Evolutionary conservation across 2,113 vertebrate species (phyloP).

Genomic region (Rutilus rutilus): DNA sequence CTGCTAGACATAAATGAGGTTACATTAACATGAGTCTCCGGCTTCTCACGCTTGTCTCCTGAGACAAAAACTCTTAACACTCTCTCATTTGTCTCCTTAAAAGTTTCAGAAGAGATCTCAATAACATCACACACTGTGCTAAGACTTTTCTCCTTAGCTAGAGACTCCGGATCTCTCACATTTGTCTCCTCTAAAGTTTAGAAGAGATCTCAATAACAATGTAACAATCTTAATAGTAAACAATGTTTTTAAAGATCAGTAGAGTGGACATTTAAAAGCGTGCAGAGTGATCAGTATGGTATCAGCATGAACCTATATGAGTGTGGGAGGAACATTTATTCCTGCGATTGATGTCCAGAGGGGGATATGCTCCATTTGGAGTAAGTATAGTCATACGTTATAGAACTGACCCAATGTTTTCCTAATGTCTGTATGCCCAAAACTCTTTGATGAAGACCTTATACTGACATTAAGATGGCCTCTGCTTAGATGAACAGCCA

Average conservation of each 20-base stretch:
- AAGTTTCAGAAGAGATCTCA: no score
- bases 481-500: slow-evolving; percentile 65
- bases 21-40: no score
- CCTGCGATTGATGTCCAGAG: slow-evolving; percentile 64
- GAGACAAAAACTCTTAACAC: no score
- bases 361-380: slow-evolving; percentile 2
- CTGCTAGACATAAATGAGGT: no score
- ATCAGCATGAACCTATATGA: background rate
- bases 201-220: no score
- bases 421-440: slow-evolving; percentile 63
- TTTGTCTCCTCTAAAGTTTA: no score
- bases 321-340: slow-evolving; percentile 38
- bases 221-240: background rate
- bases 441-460: slow-evolving; percentile 74
- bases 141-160: no score
- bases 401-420: slow-evolving; percentile 40
- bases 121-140: no score
- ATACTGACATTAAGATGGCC: slow-evolving; percentile 67
- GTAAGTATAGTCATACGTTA: slow-evolving; percentile 43
- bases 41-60: no score
- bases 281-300: slow-evolving; percentile 14
- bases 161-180: no score
- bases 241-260: background rate
- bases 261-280: background rate
- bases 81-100: no score